Base-by-base conservation (phyloP, 92 coral and sea anemone species). In the Epizoanthus ramosus region DNA sequence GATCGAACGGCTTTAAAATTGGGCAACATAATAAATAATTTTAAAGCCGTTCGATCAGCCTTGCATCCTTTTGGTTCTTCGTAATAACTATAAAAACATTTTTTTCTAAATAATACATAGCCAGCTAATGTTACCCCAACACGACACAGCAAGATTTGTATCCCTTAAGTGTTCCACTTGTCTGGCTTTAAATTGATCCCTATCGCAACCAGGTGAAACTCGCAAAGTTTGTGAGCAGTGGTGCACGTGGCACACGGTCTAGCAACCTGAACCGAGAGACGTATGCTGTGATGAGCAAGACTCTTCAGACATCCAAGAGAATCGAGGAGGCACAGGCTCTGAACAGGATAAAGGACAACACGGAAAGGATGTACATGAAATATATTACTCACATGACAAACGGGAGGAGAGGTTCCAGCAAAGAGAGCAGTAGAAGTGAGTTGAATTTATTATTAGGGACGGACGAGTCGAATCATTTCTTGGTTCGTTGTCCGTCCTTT, bases 261-360 rank as follows among this genome's bases (percentile, higher is more conserved):
- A 60, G 79, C 35, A 77, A 89, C 70, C 60, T 93, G 15, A 88
- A 84, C 58, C 87, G 95, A 25, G 98, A 91, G 81, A 93, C 98
- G 3, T 93, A 68, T 75, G 89, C 75, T 43, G 75, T 89, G 6
- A 93, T 93, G 98, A 86, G 85, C 80, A 93, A 92, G 52, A 92
- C 90, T 9, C 83, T 80, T 7, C 91, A 91, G 41, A 85, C 57
- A 1, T 17, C 91, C 25, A 91, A 81, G 68, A 80, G 84, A 35
- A 54, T 71, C 18, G 85, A 82, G n/a, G 82, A 77, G 71, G 65
- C 6, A 10, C 91, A 88, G 77, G 81, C 89, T 6, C 57, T 84
- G 72, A 76, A 73, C 37, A 87, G 84, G 68, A 81, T 89, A 86
- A 89, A 92, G 57, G 86, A 91, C 45, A 89, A 85, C 24, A 84